Base-by-base conservation (phyloP, 2,113 vertebrate genomes). In the Oreocharis arfaki region DNA sequence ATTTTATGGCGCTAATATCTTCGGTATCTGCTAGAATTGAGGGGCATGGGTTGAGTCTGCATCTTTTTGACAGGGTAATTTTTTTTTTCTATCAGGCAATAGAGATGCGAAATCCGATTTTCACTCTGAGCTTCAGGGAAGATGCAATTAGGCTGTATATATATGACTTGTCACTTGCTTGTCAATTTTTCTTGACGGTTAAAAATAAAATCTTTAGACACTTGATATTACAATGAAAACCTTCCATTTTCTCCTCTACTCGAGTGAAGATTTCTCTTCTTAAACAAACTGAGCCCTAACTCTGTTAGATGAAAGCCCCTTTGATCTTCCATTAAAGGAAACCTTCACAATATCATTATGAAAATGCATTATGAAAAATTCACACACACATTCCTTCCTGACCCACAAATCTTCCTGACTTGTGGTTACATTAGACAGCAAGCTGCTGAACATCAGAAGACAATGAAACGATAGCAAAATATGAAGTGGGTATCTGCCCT, bases 281-380 rank as follows among this genome's bases (percentile, higher is more conserved):
- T 91, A 96, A 94, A 94, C 87, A 95, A 91, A 81, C 87, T n/a
- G 73, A 95, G 82, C 37, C 53, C 46, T 93, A 93, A 92, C 83
- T 96, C 91, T 68, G 87, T 87, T 96, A 97, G 86, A 90, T 97
- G 67, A 96, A 97, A 96, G 94, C 11, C 81, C 50, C 93, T 97
- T 97, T 96, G 94, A 97, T 96, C 95, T 97, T 95, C 94, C 89
- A 97, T 96, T 92, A 96, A 92, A 97, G 80, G 63, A 92, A 96
- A 93, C 74, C 93, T 97, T 95, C 92, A 90, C 94, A 93, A 96
- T 96, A 88, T 96, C 89, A 91, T 93, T 97, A 91, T 95, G 89
- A 95, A 96, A 93, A 97, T 69, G 71, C 88, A 84, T 91, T 95
- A 89, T 96, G 93, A 96, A 95, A 96, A 96, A 93, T 94, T 84